Evolutionary conservation across 2,888 invertebrate genomes (phyloP), one percentile per base, ranked within the genome.

Genomic region (Tuta absoluta): DNA sequence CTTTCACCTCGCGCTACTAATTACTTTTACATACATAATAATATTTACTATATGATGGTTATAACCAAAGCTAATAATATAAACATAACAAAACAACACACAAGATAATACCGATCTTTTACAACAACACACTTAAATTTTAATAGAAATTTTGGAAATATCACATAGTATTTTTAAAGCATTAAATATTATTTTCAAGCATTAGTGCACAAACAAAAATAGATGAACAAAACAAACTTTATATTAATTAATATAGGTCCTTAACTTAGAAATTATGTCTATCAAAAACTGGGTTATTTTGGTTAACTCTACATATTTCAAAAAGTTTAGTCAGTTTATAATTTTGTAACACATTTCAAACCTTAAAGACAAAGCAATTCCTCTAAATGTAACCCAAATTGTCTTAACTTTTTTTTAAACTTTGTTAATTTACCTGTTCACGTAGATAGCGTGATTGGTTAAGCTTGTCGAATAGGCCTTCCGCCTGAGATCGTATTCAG

Each of bases 401-500:
- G 11, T 23, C 11, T 21, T 23, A 23, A 53, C 11, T 14, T 11
- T 14, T 24, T 23, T 48, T 49, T 33, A 8, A 8, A 8, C 33
- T 21, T 49, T 19, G 21, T 11, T 10, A 19, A 21, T 7, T 19
- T 49, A 49, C 11, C 21, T 21, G n/a, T 2, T 14, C n/a, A 49
- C 21, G 33, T 33, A 33, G 33, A 8, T 60, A 41, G 10, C 19
- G 19, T 21, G 8, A 41, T 2, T 41, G 33, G 4, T 33, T 33
- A 8, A 14, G 14, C 24, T 45, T 28, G 45, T 60, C 45, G 60
- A 63, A 64, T 79, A 81, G 80, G 77, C 78, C 76, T 65, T 69
- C 66, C 67, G 79, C 79, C 81, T 69, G 85, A 85, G 85, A 85
- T 85, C 85, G 75, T 72, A 71, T 67, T 82, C 84, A 78, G 77